Evolutionary conservation across 2,888 invertebrate genomes (phyloP).

Genomic region (Lymantria monacha): DNA sequence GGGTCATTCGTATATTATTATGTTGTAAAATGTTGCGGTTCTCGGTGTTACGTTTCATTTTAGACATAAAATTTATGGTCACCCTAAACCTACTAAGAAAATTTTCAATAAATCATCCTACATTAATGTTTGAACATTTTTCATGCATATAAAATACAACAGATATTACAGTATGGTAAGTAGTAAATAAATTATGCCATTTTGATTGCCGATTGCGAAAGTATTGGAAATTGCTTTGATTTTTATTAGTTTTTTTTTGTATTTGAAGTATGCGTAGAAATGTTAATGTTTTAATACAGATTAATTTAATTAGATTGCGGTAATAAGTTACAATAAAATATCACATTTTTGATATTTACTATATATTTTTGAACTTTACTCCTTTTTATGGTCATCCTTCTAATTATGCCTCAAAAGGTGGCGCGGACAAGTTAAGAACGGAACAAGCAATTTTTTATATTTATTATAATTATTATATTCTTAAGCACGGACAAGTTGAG

Average conservation of each 20-base stretch:
- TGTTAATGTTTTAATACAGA: too few relatives aligned
- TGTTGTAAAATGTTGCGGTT: constrained; percentile 8
- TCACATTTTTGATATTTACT: too few relatives aligned
- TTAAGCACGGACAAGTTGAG: too few relatives aligned
- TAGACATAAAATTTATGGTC: constrained; percentile 18
- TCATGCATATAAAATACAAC: constrained; percentile 29
- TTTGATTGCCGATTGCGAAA: constrained; percentile 22
- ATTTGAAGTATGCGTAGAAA: too few relatives aligned
- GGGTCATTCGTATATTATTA: constrained; percentile 7
- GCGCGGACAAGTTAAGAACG: too few relatives aligned
- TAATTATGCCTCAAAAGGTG: too few relatives aligned
- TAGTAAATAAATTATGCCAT: constrained; percentile 19
- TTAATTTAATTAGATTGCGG: too few relatives aligned
- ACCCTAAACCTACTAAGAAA: constrained; percentile 23
- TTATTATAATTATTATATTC: too few relatives aligned
- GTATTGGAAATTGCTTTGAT: constrained; percentile 8
- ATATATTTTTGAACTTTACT: too few relatives aligned
- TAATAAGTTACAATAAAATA: too few relatives aligned
- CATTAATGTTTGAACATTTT: constrained; percentile 25
- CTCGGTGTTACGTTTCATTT: constrained; percentile 6
- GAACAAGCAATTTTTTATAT: too few relatives aligned
- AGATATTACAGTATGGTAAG: constrained; percentile 9
- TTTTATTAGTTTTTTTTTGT: constrained; percentile 4
- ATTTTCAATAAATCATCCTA: constrained; percentile 34
- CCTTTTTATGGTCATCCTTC: too few relatives aligned